These are phyloP conservation scores for Phoxinus dragarum DNA, from an alignment of 2,797 vertebrate genomes.

Conservation along the genomic window DNA sequence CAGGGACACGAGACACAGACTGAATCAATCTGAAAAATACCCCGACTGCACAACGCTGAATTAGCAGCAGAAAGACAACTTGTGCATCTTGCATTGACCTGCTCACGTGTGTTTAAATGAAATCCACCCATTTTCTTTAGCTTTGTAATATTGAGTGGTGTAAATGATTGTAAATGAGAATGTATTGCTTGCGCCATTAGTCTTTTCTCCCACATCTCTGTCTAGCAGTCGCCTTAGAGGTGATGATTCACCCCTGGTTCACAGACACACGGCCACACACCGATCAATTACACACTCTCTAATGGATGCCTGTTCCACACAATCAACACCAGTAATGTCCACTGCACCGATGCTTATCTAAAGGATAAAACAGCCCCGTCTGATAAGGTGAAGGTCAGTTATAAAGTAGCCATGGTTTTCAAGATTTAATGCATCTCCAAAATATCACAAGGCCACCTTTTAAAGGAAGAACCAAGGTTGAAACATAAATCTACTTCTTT, in stretches of 20 bases:
- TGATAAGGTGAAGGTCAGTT: constrained; percentile 43
- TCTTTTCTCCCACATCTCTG: constrained; percentile 37
- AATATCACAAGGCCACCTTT: constrained; percentile 18
- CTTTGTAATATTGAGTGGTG: not conserved
- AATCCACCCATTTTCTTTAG: not conserved
- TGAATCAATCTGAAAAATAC: constrained; percentile 50
- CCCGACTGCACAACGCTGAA: constrained; percentile 19
- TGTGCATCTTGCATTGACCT: constrained; percentile 42
- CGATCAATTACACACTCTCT: constrained; percentile 63
- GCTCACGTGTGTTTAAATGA: not conserved
- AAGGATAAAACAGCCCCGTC: constrained; percentile 14
- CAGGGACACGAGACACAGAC: constrained; percentile 29
- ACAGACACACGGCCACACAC: constrained; percentile 62
- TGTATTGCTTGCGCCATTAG: constrained; percentile 1
- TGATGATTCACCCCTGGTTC: constrained; percentile 60
- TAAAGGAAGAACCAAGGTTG: not conserved
- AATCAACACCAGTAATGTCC: constrained; percentile 26
- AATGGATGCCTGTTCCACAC: constrained; percentile 59
- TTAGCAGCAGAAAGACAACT: constrained; percentile 16
- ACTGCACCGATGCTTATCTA: constrained; percentile 26
- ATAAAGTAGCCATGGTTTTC: constrained; percentile 17
- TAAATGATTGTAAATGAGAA: constrained; percentile 15
- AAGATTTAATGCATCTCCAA: constrained; percentile 8
- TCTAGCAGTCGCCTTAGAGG: constrained; percentile 40
- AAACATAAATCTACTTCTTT: constrained; percentile 13